Percentiles rank a stretch among this genome's conserved stretches.
These are phyloP conservation scores for Exocentrus adspersus DNA, from an alignment of 2,888 invertebrate genomes.

Conservation along the genomic window DNA sequence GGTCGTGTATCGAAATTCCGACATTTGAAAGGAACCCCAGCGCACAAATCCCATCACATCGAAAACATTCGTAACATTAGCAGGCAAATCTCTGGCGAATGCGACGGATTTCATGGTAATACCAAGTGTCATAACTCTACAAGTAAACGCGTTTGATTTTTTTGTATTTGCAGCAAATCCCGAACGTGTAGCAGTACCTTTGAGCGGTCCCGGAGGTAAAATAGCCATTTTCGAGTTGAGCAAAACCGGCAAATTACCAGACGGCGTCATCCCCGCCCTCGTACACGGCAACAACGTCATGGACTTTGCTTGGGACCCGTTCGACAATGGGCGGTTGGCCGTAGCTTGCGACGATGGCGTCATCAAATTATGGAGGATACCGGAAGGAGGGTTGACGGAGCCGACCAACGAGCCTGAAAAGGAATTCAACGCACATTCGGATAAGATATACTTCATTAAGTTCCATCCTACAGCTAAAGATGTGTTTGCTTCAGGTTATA, in stretches of 20 bases:
- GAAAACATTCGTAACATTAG: constrained; percentile 92
- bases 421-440: constrained; percentile 81
- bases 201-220: constrained; percentile 91
- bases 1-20: constrained; percentile 91
- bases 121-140: no score
- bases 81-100: constrained; percentile 92
- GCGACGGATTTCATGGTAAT: constrained; percentile 90
- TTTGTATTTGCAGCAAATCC: constrained; percentile 85
- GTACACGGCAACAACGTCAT: constrained; percentile 89
- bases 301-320: constrained; percentile 97
- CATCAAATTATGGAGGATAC: constrained; percentile 59
- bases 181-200: constrained; percentile 87
- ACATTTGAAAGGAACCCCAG: constrained; percentile 89
- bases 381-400: constrained; percentile 69
- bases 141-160: no score
- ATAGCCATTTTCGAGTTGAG: constrained; percentile 86
- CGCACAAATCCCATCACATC: constrained; percentile 90
- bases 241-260: constrained; percentile 79
- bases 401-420: constrained; percentile 81
- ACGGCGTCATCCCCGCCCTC: constrained; percentile 86
- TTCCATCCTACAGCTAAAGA: constrained; percentile 91
- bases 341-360: constrained; percentile 91
- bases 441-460: constrained; percentile 91
- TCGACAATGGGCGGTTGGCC: constrained; percentile 75
- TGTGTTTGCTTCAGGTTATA: constrained; percentile 81